Base-by-base conservation (phyloP, 2,797 vertebrate genomes). In the Mormyrops attenuatus region DNA sequence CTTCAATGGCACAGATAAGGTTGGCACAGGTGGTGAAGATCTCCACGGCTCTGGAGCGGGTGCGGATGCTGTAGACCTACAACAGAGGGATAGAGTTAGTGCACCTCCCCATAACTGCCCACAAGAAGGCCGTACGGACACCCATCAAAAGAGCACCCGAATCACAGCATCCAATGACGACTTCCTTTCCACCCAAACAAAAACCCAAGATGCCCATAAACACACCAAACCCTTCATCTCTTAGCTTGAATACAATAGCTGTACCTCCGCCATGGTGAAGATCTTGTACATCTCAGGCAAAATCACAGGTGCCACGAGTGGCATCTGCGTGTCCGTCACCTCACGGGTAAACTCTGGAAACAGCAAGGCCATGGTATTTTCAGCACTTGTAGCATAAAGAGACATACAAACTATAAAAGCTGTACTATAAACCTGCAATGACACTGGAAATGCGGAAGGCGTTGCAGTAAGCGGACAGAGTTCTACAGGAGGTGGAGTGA, bases 261-360 rank as follows among this genome's bases (percentile, higher is more conserved):
- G 63, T 95, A 99, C 99, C 97, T 99, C 99, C 0, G 97, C 97
- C 98, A 99, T 99, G 5, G 98, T 99, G 94, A 99, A 99, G 93
- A 99, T 99, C 95, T 98, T 99, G 93, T 99, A 99, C 99, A 99
- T 99, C 94, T 99, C 98, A 17, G 99, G 99, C 89, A 99, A 96
- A 93, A 99, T 99, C 90, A 99, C 98, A 5, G 99, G 99, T 91
- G 99, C 99, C 84, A 99, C 99, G 55, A 98, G 96, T 0, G 99
- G 98, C 99, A 99, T 99, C 95, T 99, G 99, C 8, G 96, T 98
- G 91, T 99, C 99, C 0, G 98, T 98, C 90, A 99, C 99, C 92
- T 99, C 98, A 30, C 98, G 96, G 0, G 99, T 99, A 90, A 99
- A 99, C 90, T 99, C 99, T 99, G 92, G 8, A 88, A 85, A 50